Conservation (phyloP, 2,888 invertebrate genomes). For the Hirtodrosophila duncani region DNA sequence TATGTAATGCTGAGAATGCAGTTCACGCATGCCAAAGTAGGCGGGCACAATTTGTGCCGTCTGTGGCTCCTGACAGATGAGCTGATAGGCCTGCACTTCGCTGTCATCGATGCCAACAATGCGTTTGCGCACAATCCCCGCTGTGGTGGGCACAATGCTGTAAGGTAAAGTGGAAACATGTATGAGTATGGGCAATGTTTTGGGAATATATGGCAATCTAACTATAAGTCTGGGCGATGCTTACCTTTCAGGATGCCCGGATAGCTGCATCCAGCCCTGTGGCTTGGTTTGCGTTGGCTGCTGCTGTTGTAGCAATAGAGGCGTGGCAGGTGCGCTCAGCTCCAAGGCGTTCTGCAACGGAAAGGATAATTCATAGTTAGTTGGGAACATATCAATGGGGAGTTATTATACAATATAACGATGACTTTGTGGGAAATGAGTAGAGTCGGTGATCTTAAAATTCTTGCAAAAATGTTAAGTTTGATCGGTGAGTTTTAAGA, state of each 20-base stretch:
- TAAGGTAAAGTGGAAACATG: conserved; percentile 23
- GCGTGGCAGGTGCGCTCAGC: conserved; percentile 93
- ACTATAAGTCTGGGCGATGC: conserved; percentile 6
- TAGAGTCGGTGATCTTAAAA: too few relatives aligned
- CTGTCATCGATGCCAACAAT: conserved; percentile 86
- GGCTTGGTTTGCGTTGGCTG: conserved; percentile 66
- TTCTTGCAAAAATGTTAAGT: too few relatives aligned
- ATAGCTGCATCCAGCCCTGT: conserved; percentile 90
- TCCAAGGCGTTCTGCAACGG: conserved; percentile 91
- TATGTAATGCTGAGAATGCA: conserved; percentile 89
- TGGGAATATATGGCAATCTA: too few relatives aligned
- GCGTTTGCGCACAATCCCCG: conserved; percentile 96
- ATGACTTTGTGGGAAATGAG: too few relatives aligned
- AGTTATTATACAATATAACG: too few relatives aligned
- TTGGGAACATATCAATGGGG: too few relatives aligned
- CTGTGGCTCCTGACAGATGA: conserved; percentile 85
- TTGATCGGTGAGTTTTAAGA: too few relatives aligned
- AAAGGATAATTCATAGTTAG: too few relatives aligned
- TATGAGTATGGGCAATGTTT: too few relatives aligned
- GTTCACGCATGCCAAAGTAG: conserved; percentile 89
- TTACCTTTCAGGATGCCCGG: conserved; percentile 89
- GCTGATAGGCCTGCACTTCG: conserved; percentile 88
- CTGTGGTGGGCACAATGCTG: conserved; percentile 94
- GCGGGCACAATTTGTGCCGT: conserved; percentile 84
- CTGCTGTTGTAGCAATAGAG: conserved; percentile 84